Conservation (phyloP, 1,140 invertebrate species). For the Saccostrea glomerata region DNA sequence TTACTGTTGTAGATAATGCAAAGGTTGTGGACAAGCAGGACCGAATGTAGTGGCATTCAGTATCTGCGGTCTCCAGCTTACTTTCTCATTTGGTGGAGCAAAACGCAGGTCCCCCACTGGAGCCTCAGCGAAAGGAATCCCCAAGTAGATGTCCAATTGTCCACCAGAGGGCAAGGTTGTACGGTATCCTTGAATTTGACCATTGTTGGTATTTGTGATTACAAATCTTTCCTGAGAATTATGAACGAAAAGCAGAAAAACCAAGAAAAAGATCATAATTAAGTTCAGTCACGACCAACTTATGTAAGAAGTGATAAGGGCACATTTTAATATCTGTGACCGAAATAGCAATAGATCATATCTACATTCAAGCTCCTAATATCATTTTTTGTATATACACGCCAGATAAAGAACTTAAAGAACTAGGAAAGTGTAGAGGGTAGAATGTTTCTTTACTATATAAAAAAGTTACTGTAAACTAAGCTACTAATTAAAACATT, state of each 20-base stretch:
- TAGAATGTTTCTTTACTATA: too few species aligned
- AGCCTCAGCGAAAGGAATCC: constrained; percentile 93
- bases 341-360: too few species aligned
- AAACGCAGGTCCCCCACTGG: constrained; percentile 92
- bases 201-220: neutral
- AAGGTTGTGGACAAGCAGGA: constrained; percentile 77
- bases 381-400: too few species aligned
- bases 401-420: too few species aligned
- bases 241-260: neutral
- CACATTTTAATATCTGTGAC: too few species aligned
- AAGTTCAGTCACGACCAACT: too few species aligned
- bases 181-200: neutral
- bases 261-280: neutral
- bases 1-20: neutral
- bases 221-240: neutral
- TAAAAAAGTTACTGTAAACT: too few species aligned
- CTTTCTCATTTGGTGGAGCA: constrained; percentile 87
- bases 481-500: too few species aligned
- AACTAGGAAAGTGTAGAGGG: too few species aligned
- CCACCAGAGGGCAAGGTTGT: neutral
- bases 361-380: too few species aligned
- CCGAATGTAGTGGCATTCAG: constrained; percentile 79
- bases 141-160: neutral
- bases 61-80: constrained; percentile 56
- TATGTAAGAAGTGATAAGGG: too few species aligned